phyloP scores from a whole-genome alignment of 1,140 invertebrate species.

The Euura saliciscinereae region DNA sequence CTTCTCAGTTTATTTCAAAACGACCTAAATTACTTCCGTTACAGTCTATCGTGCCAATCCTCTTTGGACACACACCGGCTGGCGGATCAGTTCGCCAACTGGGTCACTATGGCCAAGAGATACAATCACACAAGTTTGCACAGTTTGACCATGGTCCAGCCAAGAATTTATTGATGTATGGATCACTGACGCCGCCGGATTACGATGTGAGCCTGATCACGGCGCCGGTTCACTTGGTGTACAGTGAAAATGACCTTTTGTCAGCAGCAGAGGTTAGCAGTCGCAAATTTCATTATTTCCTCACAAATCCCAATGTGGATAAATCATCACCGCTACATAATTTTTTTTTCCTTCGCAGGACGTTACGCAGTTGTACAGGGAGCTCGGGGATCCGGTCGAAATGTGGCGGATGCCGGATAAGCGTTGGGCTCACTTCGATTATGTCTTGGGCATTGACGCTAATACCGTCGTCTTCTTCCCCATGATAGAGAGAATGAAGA shows the following conservation, averaged over 20 bases:
- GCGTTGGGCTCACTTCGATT: constrained; percentile 70
- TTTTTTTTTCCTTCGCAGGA: constrained; percentile 40
- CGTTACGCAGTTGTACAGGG: constrained; percentile 42
- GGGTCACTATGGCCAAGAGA: constrained; percentile 76
- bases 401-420: constrained; percentile 59
- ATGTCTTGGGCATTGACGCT: constrained; percentile 66
- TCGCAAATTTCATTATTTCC: not conserved
- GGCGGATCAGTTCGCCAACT: constrained; percentile 82
- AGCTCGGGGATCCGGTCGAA: constrained; percentile 61
- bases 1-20: constrained; percentile 16
- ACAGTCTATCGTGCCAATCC: constrained; percentile 73
- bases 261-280: constrained; percentile 46
- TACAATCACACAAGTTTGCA: constrained; percentile 33
- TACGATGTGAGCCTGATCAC: constrained; percentile 64
- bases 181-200: constrained; percentile 57
- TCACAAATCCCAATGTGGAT: constrained; percentile 10
- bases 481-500: not conserved
- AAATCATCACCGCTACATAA: not conserved
- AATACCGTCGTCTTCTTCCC: constrained; percentile 62
- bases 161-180: constrained; percentile 62
- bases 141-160: constrained; percentile 61
- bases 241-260: constrained; percentile 66
- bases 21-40: constrained; percentile 32
- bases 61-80: constrained; percentile 81
- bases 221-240: constrained; percentile 66